These are phyloP conservation scores for Glaucomys volans DNA, from an alignment of 2,113 vertebrate species.

Conservation along the genomic window DNA sequence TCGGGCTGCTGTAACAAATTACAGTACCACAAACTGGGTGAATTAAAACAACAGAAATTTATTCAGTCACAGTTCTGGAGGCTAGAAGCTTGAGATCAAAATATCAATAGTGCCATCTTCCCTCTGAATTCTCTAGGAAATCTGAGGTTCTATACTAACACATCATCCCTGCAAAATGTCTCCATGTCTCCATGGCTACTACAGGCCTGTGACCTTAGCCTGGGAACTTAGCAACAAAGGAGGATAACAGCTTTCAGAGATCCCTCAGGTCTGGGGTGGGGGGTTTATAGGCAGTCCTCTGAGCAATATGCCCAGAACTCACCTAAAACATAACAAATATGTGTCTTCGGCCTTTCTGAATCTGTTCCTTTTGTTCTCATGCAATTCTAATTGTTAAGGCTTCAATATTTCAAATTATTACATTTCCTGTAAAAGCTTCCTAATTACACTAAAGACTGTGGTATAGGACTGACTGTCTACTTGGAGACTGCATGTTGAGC, in stretches of 20 bases:
- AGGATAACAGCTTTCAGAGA: conserved; percentile 35
- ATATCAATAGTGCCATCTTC: background rate
- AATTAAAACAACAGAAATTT: conserved; percentile 14
- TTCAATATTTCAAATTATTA: background rate
- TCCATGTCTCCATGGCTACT: background rate
- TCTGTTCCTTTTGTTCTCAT: background rate
- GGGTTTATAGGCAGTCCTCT: background rate
- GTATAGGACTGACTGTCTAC: background rate
- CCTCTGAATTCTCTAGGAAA: background rate
- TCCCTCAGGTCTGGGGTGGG: background rate
- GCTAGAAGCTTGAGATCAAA: background rate
- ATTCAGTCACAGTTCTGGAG: background rate
- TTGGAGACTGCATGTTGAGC: background rate
- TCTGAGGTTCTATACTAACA: background rate
- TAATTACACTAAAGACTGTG: background rate
- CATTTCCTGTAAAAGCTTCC: background rate
- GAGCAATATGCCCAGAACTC: background rate
- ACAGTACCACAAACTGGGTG: background rate
- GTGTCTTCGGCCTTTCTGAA: background rate
- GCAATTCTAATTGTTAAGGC: background rate
- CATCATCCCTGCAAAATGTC: background rate
- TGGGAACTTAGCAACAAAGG: background rate
- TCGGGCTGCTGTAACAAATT: background rate
- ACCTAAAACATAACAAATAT: conserved; percentile 12
- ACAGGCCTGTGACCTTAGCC: background rate